Evolutionary conservation across 2,888 invertebrate species (phyloP).

Genomic region (Drosophila peninsularis): DNA sequence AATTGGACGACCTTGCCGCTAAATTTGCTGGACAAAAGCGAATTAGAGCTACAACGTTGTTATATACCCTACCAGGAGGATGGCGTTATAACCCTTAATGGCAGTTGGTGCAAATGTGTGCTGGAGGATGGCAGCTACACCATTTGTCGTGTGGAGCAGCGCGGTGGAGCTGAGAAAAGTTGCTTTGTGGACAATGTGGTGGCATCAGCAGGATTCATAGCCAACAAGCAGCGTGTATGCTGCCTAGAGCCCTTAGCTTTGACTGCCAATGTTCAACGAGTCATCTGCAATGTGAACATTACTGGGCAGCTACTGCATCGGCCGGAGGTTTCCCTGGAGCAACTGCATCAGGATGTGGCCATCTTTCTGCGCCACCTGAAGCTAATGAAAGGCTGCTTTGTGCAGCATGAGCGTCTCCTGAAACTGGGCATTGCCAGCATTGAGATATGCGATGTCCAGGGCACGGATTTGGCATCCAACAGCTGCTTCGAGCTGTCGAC

Average conservation of each 20-base stretch:
- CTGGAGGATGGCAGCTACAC: slow-evolving; percentile 44
- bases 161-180: slow-evolving; percentile 50
- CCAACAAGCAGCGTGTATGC: slow-evolving; percentile 30
- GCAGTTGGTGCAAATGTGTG: slow-evolving; percentile 65
- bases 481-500: slow-evolving; percentile 58
- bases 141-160: slow-evolving; percentile 63
- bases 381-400: slow-evolving; percentile 49
- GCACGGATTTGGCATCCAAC: slow-evolving; percentile 6
- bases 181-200: slow-evolving; percentile 75
- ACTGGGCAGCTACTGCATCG: slow-evolving; percentile 43
- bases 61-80: slow-evolving; percentile 31
- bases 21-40: slow-evolving; percentile 51
- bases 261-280: neutral
- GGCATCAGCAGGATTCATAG: slow-evolving; percentile 36
- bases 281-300: slow-evolving; percentile 48
- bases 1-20: slow-evolving; percentile 62
- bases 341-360: slow-evolving; percentile 37
- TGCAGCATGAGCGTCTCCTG: slow-evolving; percentile 45
- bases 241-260: slow-evolving; percentile 28
- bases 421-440: slow-evolving; percentile 69
- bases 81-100: neutral
- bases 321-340: slow-evolving; percentile 18
- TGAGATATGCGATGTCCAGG: slow-evolving; percentile 39
- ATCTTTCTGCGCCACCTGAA: slow-evolving; percentile 52
- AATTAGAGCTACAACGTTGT: slow-evolving; percentile 50